Conservation (phyloP, 2,113 vertebrate genomes). For the Steatornis caripensis region DNA sequence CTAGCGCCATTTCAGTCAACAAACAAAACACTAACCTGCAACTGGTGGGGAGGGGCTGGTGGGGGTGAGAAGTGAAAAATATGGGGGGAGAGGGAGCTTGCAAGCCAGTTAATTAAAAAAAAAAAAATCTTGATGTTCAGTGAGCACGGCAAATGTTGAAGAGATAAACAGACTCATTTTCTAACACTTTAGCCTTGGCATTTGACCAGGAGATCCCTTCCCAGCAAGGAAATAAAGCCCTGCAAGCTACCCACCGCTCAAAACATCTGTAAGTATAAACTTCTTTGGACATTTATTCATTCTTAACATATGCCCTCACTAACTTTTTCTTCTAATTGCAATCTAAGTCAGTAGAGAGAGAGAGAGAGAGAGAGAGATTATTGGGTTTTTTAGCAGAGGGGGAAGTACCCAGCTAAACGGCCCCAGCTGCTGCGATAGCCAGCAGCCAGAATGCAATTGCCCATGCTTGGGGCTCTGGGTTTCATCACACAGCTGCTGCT, state of each 20-base stretch:
- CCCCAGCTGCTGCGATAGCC: conserved; percentile 67
- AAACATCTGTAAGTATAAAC: conserved; percentile 73
- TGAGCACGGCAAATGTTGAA: conserved; percentile 25
- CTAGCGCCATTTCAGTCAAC: accelerated
- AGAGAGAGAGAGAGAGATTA: no score
- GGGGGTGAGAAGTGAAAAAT: not conserved
- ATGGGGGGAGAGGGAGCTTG: not conserved
- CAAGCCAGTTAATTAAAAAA: not conserved
- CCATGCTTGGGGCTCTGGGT: conserved; percentile 27
- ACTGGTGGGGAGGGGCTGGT: accelerated
- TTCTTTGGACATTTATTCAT: conserved; percentile 64
- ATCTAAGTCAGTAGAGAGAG: not conserved
- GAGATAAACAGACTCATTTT: conserved; percentile 60
- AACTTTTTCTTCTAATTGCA: conserved; percentile 63
- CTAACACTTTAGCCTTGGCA: conserved; percentile 34
- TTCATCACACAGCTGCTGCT: conserved; percentile 50
- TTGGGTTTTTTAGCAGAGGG: no score
- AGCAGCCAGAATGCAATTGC: conserved; percentile 66
- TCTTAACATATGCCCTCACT: conserved; percentile 74
- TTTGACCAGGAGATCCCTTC: conserved; percentile 30
- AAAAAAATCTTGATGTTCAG: not conserved
- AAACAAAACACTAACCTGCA: not conserved
- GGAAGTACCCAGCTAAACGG: conserved; percentile 37
- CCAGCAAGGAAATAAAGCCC: conserved; percentile 29
- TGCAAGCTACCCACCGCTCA: conserved; percentile 40